phyloP scores from a whole-genome alignment of 2,888 invertebrate genomes.

The Papilio elwesi region DNA sequence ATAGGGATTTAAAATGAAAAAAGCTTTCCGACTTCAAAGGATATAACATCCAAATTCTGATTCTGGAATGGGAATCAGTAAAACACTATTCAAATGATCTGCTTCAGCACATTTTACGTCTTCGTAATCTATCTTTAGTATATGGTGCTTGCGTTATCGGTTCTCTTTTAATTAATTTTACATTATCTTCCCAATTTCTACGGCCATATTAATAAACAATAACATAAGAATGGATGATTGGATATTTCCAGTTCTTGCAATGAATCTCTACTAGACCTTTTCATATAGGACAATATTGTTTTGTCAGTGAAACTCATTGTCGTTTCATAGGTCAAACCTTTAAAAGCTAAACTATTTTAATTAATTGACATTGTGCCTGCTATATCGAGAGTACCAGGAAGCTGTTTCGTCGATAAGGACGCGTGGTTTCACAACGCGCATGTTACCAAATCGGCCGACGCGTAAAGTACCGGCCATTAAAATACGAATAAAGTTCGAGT shows the following conservation, averaged over 20 bases:
- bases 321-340: conserved; percentile 16
- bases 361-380: conserved; percentile 29
- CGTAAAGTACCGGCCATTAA: conserved; percentile 11
- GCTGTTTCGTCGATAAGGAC: conserved; percentile 26
- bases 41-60: conserved; percentile 86
- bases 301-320: conserved; percentile 17
- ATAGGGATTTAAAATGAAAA: no score
- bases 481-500: conserved; percentile 17
- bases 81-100: conserved; percentile 78
- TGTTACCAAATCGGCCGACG: conserved; percentile 20
- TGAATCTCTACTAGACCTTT: background rate
- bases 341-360: conserved; percentile 24
- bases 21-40: no score
- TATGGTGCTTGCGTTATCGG: conserved; percentile 68
- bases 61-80: conserved; percentile 84
- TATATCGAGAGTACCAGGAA: conserved; percentile 30
- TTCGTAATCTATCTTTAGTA: conserved; percentile 83
- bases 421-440: conserved; percentile 16
- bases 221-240: conserved; percentile 93
- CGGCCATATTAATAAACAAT: conserved; percentile 94
- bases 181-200: conserved; percentile 87
- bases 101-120: conserved; percentile 85
- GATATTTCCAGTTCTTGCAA: conserved; percentile 86
- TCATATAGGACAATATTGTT: background rate
- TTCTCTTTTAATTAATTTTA: conserved; percentile 68